Base-by-base conservation (phyloP, 2,113 vertebrate species). In the Isichthys henryi region DNA sequence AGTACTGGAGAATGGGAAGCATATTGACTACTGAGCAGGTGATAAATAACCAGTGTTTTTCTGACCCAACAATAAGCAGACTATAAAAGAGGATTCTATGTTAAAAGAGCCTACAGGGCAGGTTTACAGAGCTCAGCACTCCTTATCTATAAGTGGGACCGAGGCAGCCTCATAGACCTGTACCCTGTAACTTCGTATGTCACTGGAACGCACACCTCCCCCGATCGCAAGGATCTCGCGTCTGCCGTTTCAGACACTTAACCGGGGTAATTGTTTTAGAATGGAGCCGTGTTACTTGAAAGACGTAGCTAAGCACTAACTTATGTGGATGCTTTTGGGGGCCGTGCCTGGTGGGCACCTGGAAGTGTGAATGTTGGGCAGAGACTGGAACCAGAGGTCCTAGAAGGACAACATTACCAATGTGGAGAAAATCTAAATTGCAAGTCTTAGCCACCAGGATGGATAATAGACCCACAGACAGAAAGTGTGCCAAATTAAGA, bases 201-300 rank as follows among this genome's bases (percentile, higher is more conserved):
- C 66, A 39, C 58, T 70, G 49, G 39, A n/a, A 23, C 82, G 17
- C 74, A 82, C 83, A 89, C 85, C 82, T 86, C 89, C 82, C 91
- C 89, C 86, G 52, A 56, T 66, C 91, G 90, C 83, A 17, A 85
- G 91, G 90, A 90, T 80, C 50, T 90, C 10, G 50, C 49, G n/a
- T 39, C 43, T 85, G 91, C 91, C 92, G 93, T 95, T 94, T 90
- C 91, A 93, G 92, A 93, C 94, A 93, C 94, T 94, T 93, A 93
- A 92, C 89, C 17, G 9, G 91, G 90, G 88, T 94, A 94, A 95
- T 94, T 93, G 94, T 93, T 95, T 91, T 91, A 93, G 92, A 92
- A 93, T 94, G 94, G 88, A 87, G 90, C 91, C 49, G 90, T 21
- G 50, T 92, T 88, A 88, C 91, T 90, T 92, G 90, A 93, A 94